A percentile compares a stretch with the other conserved stretches of the same genome.
Conservation (phyloP, 2,797 vertebrate species). For the Chaetophractus vellerosus region DNA sequence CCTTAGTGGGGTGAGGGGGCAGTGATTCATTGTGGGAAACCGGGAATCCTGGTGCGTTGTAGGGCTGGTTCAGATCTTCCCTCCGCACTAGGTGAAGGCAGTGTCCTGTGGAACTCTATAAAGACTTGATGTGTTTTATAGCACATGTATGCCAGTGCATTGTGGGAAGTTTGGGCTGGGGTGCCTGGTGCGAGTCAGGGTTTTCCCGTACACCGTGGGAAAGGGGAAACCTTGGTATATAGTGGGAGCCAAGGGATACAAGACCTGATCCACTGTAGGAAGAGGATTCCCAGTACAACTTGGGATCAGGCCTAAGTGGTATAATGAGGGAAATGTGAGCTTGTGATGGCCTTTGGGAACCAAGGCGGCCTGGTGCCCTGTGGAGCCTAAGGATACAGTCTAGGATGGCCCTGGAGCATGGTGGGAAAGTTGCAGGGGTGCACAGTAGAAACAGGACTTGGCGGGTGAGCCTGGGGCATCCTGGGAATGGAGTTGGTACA, state of each 20-base stretch:
- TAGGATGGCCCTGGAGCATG: not conserved
- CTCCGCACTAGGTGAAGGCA: not conserved
- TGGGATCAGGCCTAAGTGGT: not conserved
- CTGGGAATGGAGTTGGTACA: not conserved
- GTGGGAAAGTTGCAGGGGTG: not conserved
- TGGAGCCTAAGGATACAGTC: not conserved
- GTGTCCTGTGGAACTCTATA: not conserved
- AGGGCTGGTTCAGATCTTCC: not conserved
- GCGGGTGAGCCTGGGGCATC: not conserved
- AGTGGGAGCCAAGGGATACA: not conserved
- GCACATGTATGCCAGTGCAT: not conserved
- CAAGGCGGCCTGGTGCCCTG: not conserved
- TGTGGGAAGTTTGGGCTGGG: conserved; percentile 10
- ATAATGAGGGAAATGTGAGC: not conserved
- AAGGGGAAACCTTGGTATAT: not conserved
- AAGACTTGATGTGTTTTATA: not conserved
- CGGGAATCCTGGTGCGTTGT: not conserved
- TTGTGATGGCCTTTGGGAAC: not conserved
- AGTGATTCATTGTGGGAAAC: not conserved
- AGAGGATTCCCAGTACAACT: not conserved
- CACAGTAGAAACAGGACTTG: not conserved
- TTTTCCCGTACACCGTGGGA: not conserved
- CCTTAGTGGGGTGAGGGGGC: rapidly evolving
- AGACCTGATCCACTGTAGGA: not conserved
- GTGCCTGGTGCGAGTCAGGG: not conserved